Conservation (phyloP, 2,888 invertebrate genomes). For the Abrostola tripartita region DNA sequence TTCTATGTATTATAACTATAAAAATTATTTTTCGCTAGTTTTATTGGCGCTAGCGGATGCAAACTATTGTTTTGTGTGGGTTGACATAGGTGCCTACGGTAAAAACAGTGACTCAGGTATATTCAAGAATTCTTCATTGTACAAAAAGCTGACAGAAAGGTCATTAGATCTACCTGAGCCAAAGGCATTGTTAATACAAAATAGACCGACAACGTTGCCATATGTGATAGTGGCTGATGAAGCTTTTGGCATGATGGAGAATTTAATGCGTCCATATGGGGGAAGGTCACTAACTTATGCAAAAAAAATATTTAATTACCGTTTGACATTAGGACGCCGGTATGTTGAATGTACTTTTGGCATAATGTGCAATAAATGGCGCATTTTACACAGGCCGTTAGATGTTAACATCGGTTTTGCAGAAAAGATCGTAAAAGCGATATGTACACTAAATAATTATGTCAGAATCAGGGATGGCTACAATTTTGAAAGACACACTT, state of each 20-base stretch:
- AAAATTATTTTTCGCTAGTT: constrained; percentile 34
- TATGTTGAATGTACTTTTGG: constrained; percentile 43
- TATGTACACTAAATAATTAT: constrained; percentile 48
- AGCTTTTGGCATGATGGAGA: constrained; percentile 52
- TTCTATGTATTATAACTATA: constrained; percentile 36
- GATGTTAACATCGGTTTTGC: constrained; percentile 39
- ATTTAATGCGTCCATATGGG: constrained; percentile 46
- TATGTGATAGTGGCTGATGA: constrained; percentile 58
- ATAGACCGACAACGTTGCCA: constrained; percentile 37
- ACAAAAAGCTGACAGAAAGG: constrained; percentile 48
- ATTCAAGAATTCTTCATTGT: constrained; percentile 41
- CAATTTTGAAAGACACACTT: constrained; percentile 42
- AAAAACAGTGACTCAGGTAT: constrained; percentile 40
- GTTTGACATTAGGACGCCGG: constrained; percentile 32
- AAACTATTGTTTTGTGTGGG: constrained; percentile 36
- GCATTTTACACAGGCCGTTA: constrained; percentile 48
- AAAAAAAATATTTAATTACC: constrained; percentile 36
- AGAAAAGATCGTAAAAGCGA: constrained; percentile 47
- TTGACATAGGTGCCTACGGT: constrained; percentile 31
- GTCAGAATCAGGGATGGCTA: constrained; percentile 51
- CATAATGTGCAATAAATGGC: constrained; percentile 44
- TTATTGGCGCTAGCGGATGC: constrained; percentile 39
- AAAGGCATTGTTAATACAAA: constrained; percentile 40
- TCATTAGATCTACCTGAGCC: constrained; percentile 46
- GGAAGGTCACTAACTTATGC: constrained; percentile 38